Evolutionary conservation across 2,888 invertebrate genomes (phyloP).

Genomic region (Callimorpha dominula): DNA sequence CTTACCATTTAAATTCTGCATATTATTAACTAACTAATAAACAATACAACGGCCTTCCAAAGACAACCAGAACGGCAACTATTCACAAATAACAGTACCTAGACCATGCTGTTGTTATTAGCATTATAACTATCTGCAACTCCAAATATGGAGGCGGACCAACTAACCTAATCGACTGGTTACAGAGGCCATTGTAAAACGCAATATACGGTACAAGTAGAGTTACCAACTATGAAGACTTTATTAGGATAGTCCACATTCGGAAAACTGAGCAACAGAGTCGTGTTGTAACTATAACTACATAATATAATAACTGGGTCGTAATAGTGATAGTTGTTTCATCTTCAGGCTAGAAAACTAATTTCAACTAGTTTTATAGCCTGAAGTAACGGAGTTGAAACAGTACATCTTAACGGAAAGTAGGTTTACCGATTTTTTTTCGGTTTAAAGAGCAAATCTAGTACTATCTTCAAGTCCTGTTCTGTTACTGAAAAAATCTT

Average conservation of each 20-base stretch:
- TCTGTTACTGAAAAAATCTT: not conserved
- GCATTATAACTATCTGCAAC: slow-evolving; percentile 47
- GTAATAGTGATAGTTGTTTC: no score
- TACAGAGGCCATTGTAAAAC: slow-evolving; percentile 46
- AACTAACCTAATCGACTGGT: slow-evolving; percentile 46
- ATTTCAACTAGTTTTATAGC: no score
- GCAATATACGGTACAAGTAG: slow-evolving; percentile 26
- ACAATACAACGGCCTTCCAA: slow-evolving; percentile 19
- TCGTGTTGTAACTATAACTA: no score
- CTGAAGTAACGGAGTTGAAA: no score
- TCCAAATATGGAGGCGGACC: slow-evolving; percentile 46
- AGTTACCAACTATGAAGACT: not conserved
- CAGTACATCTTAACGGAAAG: not conserved
- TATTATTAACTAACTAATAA: slow-evolving; percentile 9
- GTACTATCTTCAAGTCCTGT: not conserved
- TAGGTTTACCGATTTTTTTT: not conserved
- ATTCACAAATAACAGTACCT: slow-evolving; percentile 18
- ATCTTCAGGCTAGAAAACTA: no score
- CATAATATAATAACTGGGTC: no score
- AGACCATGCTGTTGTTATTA: slow-evolving; percentile 31
- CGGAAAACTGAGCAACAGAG: not conserved
- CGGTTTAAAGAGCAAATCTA: not conserved
- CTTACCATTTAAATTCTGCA: slow-evolving; percentile 7
- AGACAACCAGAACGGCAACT: slow-evolving; percentile 13
- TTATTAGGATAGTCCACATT: slow-evolving; percentile 5